phyloP scores from a whole-genome alignment of 2,888 invertebrate genomes.

The Oligia fasciuncula region DNA sequence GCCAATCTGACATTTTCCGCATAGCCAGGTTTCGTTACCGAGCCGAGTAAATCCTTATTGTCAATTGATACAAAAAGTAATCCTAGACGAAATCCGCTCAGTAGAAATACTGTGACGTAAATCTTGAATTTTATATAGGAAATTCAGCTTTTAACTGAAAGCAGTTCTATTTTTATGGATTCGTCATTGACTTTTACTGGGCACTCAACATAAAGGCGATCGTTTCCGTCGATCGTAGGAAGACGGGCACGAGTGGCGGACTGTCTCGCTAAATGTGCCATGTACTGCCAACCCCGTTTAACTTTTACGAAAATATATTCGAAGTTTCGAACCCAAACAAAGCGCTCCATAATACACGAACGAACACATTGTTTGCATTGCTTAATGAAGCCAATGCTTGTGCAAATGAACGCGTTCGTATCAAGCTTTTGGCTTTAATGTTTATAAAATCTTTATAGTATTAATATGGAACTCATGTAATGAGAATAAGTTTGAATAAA shows the following conservation, averaged over 20 bases:
- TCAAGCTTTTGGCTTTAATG: constrained; percentile 25
- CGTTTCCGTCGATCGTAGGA: constrained; percentile 52
- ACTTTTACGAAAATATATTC: constrained; percentile 51
- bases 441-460: constrained; percentile 21
- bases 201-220: constrained; percentile 65
- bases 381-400: constrained; percentile 54
- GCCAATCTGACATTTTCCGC: constrained; percentile 5
- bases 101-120: constrained; percentile 19
- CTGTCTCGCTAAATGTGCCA: constrained; percentile 35
- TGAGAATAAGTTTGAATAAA: not conserved
- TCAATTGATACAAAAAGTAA: constrained; percentile 31
- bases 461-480: not conserved
- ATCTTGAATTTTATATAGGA: constrained; percentile 39
- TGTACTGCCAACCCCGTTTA: constrained; percentile 43
- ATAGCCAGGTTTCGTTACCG: constrained; percentile 12
- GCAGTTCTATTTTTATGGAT: constrained; percentile 51
- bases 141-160: constrained; percentile 47
- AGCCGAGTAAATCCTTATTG: constrained; percentile 34
- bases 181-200: constrained; percentile 60
- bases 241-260: constrained; percentile 42
- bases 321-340: constrained; percentile 29
- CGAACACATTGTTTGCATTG: constrained; percentile 58
- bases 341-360: constrained; percentile 41
- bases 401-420: constrained; percentile 45
- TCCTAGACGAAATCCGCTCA: not conserved